These are phyloP conservation scores for Hoplodrina blanda DNA, from an alignment of 2,888 invertebrate genomes.

Conservation along the genomic window DNA sequence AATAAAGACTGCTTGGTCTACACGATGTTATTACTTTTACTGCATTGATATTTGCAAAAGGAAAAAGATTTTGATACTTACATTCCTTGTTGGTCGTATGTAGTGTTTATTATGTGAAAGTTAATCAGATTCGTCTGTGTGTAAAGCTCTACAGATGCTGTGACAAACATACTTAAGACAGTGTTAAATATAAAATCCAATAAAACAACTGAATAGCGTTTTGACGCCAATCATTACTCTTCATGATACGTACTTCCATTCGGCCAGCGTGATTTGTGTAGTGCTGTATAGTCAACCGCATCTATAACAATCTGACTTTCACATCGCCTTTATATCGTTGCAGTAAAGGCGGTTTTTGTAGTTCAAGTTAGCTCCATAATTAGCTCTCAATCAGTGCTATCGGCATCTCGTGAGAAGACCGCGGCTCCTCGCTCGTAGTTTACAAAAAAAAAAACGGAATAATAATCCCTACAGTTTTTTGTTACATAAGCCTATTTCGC, in stretches of 20 bases:
- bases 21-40: constrained; percentile 50
- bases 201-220: constrained; percentile 55
- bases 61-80: constrained; percentile 21
- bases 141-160: background rate
- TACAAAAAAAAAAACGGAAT: constrained; percentile 16
- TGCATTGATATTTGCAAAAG: constrained; percentile 48
- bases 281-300: constrained; percentile 1
- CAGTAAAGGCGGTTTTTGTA: background rate
- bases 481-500: constrained; percentile 18
- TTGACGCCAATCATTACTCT: constrained; percentile 63
- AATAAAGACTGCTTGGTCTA: constrained; percentile 61
- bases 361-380: constrained; percentile 58
- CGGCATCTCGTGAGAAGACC: constrained; percentile 23
- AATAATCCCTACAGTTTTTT: constrained; percentile 10
- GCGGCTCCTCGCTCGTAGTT: background rate
- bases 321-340: constrained; percentile 8
- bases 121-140: constrained; percentile 5
- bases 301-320: background rate
- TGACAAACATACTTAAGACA: constrained; percentile 6
- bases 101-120: constrained; percentile 1
- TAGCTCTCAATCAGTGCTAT: constrained; percentile 70
- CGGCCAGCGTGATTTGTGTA: constrained; percentile 28
- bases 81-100: background rate
- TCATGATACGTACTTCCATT: constrained; percentile 58
- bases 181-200: constrained; percentile 52